Evolutionary conservation across 64 coral and sea anemone species (phyloP).

Genomic region (Cladopsammia gracilis): DNA sequence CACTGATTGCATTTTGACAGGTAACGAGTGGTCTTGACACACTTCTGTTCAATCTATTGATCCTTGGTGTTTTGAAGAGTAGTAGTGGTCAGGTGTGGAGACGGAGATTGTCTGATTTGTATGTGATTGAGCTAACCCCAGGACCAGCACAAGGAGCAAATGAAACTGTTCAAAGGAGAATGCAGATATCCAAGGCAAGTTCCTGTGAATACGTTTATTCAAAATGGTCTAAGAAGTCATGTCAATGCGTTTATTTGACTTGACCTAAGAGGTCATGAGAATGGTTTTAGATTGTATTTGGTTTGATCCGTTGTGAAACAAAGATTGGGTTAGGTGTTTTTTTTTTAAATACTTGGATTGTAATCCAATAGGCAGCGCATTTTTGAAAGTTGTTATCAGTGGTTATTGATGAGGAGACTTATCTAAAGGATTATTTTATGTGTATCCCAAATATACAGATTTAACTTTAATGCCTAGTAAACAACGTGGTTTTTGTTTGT

Average conservation of each 20-base stretch:
- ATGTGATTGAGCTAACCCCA: conserved; percentile 87
- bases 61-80: conserved; percentile 76
- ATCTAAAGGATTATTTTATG: no score
- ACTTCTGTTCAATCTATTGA: conserved; percentile 83
- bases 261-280: background rate
- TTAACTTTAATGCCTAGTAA: no score
- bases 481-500: no score
- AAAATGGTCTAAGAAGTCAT: background rate
- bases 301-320: background rate
- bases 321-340: no score
- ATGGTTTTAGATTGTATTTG: no score
- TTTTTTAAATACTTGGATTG: no score
- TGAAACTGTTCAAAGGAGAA: background rate
- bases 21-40: conserved; percentile 79
- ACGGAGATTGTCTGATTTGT: conserved; percentile 81
- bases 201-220: background rate
- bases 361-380: no score
- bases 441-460: no score
- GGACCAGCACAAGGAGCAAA: background rate
- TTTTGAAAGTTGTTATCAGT: no score
- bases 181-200: background rate
- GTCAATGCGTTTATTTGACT: background rate
- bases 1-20: conserved; percentile 34
- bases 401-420: no score
- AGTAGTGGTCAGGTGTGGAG: conserved; percentile 89